Evolutionary conservation across 2,888 invertebrate species (phyloP), one percentile per base, ranked within the genome.

Genomic region (Cabera pusaria): DNA sequence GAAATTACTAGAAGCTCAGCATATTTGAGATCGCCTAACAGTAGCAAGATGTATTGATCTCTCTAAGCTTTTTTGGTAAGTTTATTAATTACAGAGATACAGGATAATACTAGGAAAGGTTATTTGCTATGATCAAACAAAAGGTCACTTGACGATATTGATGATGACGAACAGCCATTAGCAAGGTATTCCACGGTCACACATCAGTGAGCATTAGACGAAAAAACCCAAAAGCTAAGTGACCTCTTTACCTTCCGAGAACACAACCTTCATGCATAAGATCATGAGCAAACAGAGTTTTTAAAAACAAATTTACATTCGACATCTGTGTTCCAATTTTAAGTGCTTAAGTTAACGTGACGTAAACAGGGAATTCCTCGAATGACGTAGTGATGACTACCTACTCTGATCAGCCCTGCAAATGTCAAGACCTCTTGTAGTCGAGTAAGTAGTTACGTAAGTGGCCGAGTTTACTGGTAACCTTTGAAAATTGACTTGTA

Each of bases 371-470:
- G 75, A 81, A 76, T 79, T 72, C 76, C 73, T 76, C 57, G 55
- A 58, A 42, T 72, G 72, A 72, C 73, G 72, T 66, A 49, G 42
- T 27, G 26, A 31, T 28, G 26, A 42, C 35, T 44, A 50, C 44
- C 35, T 52, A 59, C 59, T 64, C 68, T 52, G 65, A 64, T 56
- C 61, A 60, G 70, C 72, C 76, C 69, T 72, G 62, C 63, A 82
- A 83, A 83, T 81, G 80, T 77, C 74, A 74, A 70, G 69, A 73
- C 49, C 38, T n/a, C n/a, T n/a, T n/a, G n/a, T n/a, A n/a, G n/a
- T n/a, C n/a, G n/a, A n/a, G n/a, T n/a, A n/a, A n/a, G n/a, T n/a
- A n/a, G 58, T 84, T 82, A 79, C 73, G 69, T 75, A 79, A 82
- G 58, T 52, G 55, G 52, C 57, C 65, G 56, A 65, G 54, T 67